Evolutionary conservation across 2,113 vertebrate genomes (phyloP), one percentile per base, ranked within the genome.

Genomic region (Tauraco erythrolophus): DNA sequence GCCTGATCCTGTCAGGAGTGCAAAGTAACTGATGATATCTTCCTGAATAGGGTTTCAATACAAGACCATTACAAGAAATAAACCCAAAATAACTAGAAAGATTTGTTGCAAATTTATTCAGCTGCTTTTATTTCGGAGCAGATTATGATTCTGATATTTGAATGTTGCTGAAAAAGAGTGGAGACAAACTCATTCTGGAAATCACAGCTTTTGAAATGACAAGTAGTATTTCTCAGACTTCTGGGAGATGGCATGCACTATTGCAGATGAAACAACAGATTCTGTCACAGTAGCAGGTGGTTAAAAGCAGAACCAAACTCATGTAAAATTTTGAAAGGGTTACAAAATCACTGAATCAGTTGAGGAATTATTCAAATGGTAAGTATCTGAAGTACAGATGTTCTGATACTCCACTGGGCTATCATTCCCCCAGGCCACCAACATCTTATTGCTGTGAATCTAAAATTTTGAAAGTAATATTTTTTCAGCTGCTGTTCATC

Each of bases 201-300:
- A 81, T 80, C 70, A 69, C 46, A 69, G 56, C 33, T 70, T 82
- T 82, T 79, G 56, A 80, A 58, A 43, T 45, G 65, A 68, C 39
- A 62, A 77, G 51, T 88, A 37, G 27, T 37, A 66, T 88, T 88
- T 90, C 75, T 94, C 70, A 79, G 68, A 39, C 12, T 77, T 95
- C 79, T 94, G 58, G 82, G 57, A 94, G 48, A 61, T 66, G 9
- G 41, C 53, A 84, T 37, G 35, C 56, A 81, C 19, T 66, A 8
- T 5, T 89, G 69, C 50, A 80, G 89, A 91, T 62, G 58, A 93
- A 90, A 86, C 57, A 88, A 90, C 71, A 88, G 68, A 83, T 90
- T 61, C 62, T 85, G 28, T 84, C 48, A 78, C 43, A 25, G 9
- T 45, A 79, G 30, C 35, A 82, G 11, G 5, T 84, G 48, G 50